Evolutionary conservation across 2,888 invertebrate species (phyloP).

Genomic region (Entomobrya proxima): DNA sequence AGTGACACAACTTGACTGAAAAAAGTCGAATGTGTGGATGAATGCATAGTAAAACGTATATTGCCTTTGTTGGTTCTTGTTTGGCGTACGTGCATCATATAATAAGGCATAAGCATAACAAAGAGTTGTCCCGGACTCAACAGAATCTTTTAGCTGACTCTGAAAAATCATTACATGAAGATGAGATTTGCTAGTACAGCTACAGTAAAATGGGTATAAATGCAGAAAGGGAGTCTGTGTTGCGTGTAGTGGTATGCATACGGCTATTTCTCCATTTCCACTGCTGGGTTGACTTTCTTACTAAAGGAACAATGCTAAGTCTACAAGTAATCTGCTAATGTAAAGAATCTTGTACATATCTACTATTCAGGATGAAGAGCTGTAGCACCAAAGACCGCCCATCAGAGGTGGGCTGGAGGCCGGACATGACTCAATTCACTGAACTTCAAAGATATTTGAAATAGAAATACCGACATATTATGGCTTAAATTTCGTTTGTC

Average conservation of each 20-base stretch:
- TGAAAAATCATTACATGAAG: conserved; percentile 1
- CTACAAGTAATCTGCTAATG: conserved; percentile 35
- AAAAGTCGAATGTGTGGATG: neutral
- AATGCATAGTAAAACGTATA: neutral
- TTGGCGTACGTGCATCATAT: too few relatives aligned
- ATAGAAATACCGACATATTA: too few relatives aligned
- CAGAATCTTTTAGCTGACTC: conserved; percentile 1
- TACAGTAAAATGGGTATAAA: neutral
- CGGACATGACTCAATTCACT: conserved; percentile 54
- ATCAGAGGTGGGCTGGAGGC: conserved; percentile 66
- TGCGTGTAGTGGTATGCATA: too few relatives aligned
- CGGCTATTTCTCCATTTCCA: conserved; percentile 31
- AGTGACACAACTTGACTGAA: conserved; percentile 13
- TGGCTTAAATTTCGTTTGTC: too few relatives aligned
- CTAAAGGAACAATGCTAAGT: conserved; percentile 22
- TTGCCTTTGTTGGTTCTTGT: too few relatives aligned
- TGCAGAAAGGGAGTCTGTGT: neutral
- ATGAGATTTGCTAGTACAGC: conserved; percentile 9
- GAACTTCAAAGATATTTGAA: conserved; percentile 56
- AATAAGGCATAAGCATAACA: neutral
- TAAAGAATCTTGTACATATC: conserved; percentile 24
- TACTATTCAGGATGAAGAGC: conserved; percentile 37
- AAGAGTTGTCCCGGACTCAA: conserved; percentile 39
- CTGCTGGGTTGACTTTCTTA: conserved; percentile 2
- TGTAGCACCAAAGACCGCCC: conserved; percentile 49